Evolutionary conservation across 92 coral and sea anemone species (phyloP).

Genomic region (Zoanthus sociatus): DNA sequence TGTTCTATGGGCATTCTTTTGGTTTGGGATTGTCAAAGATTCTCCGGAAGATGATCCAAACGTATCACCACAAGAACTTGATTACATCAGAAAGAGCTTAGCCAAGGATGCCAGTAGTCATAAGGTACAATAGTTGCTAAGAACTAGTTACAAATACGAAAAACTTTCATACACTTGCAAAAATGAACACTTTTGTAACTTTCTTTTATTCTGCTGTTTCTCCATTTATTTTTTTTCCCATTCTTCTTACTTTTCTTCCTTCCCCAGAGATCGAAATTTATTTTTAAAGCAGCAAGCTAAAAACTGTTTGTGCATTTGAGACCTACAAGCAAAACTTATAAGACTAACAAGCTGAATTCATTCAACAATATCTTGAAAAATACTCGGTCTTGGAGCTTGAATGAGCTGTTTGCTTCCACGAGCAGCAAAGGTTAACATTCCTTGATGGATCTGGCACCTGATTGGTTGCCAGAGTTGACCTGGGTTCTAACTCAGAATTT

Average conservation of each 20-base stretch:
- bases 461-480: too few relatives aligned
- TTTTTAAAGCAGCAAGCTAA: too few relatives aligned
- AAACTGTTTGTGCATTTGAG: too few relatives aligned
- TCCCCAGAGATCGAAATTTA: not conserved
- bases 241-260: not conserved
- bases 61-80: constrained; percentile 76
- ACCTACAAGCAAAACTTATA: too few relatives aligned
- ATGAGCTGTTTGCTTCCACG: too few relatives aligned
- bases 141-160: not conserved
- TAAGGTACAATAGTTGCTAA: not conserved
- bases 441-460: too few relatives aligned
- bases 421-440: too few relatives aligned
- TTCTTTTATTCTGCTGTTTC: not conserved
- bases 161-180: not conserved
- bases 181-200: not conserved
- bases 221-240: not conserved
- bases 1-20: constrained; percentile 77
- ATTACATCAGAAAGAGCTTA: constrained; percentile 77
- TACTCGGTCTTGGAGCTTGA: too few relatives aligned
- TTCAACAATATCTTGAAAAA: too few relatives aligned
- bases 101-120: constrained; percentile 45
- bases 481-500: too few relatives aligned
- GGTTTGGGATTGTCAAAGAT: constrained; percentile 87
- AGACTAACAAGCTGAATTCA: too few relatives aligned
- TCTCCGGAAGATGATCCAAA: constrained; percentile 89